Base-by-base conservation (phyloP, 2,888 invertebrate genomes). In the Gisinianus flammeolus region DNA sequence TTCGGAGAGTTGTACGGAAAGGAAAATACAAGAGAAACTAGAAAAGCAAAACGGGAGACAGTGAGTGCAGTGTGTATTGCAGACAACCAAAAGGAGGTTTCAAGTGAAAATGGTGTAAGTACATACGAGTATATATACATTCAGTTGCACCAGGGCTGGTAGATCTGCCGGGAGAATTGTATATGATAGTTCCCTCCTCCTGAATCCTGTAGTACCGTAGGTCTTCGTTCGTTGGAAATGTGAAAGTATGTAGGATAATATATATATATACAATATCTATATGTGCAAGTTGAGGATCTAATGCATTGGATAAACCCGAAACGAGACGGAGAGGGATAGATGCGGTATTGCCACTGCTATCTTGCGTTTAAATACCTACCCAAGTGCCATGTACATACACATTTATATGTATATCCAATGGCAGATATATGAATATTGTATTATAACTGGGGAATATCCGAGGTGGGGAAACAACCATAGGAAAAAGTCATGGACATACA, bases 401-500 rank as follows among this genome's bases (percentile, higher is more conserved):
- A 44, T 19, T 44, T 16, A 19, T 44, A 19, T 6, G 44, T 44
- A 44, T 16, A 44, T 4, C 19, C 35, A 35, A n/a, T 35, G 6
- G 12, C 12, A 35, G 35, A 35, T 35, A 35, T 5, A 35, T 35
- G 12, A 12, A 35, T 44, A 44, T 44, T 16, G 44, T 8, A 35
- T 35, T 35, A 44, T 44, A 44, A 44, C 12, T 44, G 44, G 58
- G 22, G 22, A 58, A n/a, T 58, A 58, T 62, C 62, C 62, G 62
- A 62, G 26, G 16, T 62, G 62, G 62, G 24, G 62, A 26, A 28
- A 62, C 44, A 44, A 6, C 44, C 19, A 44, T 44, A 44, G 62
- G 62, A 24, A 62, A 58, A 58, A 62, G 28, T 26, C 62, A 24
- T 62, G 62, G 62, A 62, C 62, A 26, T 62, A 62, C 62, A 62